A percentile compares a stretch with the other conserved stretches of the same genome.
Conservation (phyloP, 2,113 vertebrate species). For the Hemichromis elongatus region DNA sequence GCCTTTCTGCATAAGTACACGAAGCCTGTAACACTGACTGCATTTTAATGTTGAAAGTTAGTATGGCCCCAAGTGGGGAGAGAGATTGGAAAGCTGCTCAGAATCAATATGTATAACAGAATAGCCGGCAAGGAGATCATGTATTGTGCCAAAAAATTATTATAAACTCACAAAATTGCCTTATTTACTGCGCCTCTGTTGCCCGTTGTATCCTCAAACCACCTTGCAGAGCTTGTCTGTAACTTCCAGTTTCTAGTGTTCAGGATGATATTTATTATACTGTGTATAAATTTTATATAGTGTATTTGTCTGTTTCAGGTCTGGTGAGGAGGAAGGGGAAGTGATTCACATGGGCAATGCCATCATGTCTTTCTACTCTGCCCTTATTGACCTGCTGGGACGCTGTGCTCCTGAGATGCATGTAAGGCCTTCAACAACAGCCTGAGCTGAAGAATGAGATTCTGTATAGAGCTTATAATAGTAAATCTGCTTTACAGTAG, state of each 20-base stretch:
- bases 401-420: constrained; percentile 97
- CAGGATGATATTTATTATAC: neutral
- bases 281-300: neutral
- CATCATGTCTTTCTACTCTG: constrained; percentile 98
- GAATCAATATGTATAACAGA: constrained; percentile 7
- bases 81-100: neutral
- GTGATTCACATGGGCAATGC: constrained; percentile 94
- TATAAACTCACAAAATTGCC: neutral
- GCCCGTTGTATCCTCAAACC: neutral
- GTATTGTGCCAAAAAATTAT: neutral
- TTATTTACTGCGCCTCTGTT: neutral
- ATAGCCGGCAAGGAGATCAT: neutral
- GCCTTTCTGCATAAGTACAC: neutral
- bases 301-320: constrained; percentile 62
- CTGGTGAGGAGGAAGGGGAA: constrained; percentile 79
- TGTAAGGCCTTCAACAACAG: constrained; percentile 71
- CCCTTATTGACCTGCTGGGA: constrained; percentile 93
- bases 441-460: neutral
- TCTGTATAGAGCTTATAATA: neutral
- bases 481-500: too few species aligned
- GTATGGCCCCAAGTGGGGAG: neutral
- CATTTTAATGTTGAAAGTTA: constrained; percentile 14
- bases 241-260: neutral
- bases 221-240: neutral
- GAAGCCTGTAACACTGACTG: constrained; percentile 1